These are phyloP conservation scores for Lasioglossum zephyrum DNA, from an alignment of 2,888 invertebrate genomes.

Conservation along the genomic window DNA sequence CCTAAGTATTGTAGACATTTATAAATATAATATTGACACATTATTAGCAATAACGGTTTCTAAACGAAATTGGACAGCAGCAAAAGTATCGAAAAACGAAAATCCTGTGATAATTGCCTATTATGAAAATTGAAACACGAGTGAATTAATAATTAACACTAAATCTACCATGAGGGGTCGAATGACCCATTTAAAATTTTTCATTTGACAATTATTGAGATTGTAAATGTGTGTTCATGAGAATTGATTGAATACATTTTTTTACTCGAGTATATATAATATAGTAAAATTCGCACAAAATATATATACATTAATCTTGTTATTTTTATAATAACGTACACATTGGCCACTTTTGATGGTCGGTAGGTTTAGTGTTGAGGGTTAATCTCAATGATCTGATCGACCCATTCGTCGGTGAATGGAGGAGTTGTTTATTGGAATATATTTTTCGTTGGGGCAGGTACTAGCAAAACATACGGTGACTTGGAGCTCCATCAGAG, in stretches of 20 bases:
- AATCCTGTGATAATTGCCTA: not conserved
- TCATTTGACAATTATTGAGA: too few species aligned
- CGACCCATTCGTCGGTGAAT: not conserved
- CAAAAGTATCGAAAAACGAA: not conserved
- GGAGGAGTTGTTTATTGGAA: not conserved
- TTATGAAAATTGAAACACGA: not conserved
- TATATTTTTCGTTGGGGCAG: constrained; percentile 84
- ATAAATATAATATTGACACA: not conserved
- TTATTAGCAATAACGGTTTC: not conserved
- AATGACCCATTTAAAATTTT: too few species aligned
- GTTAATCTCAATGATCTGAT: not conserved
- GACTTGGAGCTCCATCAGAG: constrained; percentile 95
- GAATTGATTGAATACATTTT: too few species aligned
- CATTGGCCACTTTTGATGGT: too few species aligned
- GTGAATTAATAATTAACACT: too few species aligned
- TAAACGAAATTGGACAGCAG: too few species aligned
- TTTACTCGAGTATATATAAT: too few species aligned
- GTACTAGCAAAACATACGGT: constrained; percentile 89
- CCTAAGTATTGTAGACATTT: not conserved
- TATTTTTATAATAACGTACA: too few species aligned
- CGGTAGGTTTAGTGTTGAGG: not conserved
- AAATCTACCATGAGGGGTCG: too few species aligned
- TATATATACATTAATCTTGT: too few species aligned
- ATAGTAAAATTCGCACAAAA: too few species aligned
- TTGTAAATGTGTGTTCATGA: too few species aligned